phyloP scores from a whole-genome alignment of 2,797 vertebrate genomes.

The Aphelocoma californica region DNA sequence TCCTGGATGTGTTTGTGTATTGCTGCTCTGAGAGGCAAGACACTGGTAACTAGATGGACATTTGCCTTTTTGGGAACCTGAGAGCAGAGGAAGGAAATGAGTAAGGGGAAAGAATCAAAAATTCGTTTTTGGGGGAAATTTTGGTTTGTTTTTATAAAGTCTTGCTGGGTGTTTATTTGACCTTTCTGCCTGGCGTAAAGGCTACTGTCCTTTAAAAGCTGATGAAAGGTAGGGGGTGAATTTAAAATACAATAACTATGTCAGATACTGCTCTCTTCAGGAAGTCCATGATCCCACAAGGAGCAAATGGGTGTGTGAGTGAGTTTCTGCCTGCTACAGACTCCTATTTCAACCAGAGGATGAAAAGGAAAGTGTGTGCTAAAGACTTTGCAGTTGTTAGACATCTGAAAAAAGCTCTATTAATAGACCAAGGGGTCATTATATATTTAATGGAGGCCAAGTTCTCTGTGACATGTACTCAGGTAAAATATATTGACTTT shows the following conservation, averaged over 20 bases:
- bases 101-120: constrained; percentile 34
- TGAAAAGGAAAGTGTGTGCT: neutral
- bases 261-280: neutral
- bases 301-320: neutral
- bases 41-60: neutral
- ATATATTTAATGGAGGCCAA: neutral
- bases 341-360: neutral
- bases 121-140: neutral
- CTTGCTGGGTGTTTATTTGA: constrained; percentile 45
- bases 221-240: neutral
- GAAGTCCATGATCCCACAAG: neutral
- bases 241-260: constrained; percentile 1
- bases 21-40: constrained; percentile 18
- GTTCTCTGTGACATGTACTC: neutral
- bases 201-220: constrained; percentile 3
- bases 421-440: neutral
- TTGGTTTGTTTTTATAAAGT: constrained; percentile 36
- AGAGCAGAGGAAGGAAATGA: constrained; percentile 53
- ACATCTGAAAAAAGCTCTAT: neutral
- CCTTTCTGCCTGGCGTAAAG: constrained; percentile 20
- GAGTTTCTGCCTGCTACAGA: neutral
- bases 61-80: constrained; percentile 40
- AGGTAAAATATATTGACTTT: neutral
- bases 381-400: neutral
- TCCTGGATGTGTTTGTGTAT: constrained; percentile 11